Evolutionary conservation across 2,113 vertebrate species (phyloP), one percentile per base, ranked within the genome.

Genomic region (Riparia riparia): DNA sequence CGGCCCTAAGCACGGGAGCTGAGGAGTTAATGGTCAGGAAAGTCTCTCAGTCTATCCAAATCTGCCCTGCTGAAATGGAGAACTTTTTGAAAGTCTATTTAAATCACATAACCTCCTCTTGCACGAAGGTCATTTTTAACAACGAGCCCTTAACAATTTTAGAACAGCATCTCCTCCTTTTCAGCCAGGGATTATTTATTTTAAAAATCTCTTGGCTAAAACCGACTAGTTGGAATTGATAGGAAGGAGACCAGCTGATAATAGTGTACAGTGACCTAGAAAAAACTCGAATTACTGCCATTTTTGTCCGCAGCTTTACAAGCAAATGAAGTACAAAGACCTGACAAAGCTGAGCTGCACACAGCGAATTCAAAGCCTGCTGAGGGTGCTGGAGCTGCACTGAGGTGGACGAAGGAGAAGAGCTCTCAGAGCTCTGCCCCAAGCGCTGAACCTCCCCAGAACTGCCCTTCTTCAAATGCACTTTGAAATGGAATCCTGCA

Each of bases 71-170:
- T 66, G 45, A 80, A 92, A 60, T 9, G 24, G 25, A 47, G 22
- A 72, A 49, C 49, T 89, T 92, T 86, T 65, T 42, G 25, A 26
- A 47, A 82, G 45, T 42, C 91, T 91, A 22, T 88, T 94, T 80
- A 73, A 94, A 80, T 11, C 74, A 88, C 90, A 86, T 95, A 63
- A 93, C 94, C 96, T 95, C 34, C 63, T 80, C 66, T 19, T 32
- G 64, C 86, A 44, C 4, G 10, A 93, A 97, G 95, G 95, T 97
- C 94, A 74, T 77, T 77, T 83, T 89, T 92, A 97, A 94, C 92
- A 95, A 90, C 63, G 42, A 73, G 58, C 79, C 80, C 29, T 3
- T 3, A 83, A 54, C 68, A n/a, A 24, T 83, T 94, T 92, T 63
- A 92, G 86, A 77, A 58, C 17, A 83, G 51, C 56, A 82, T 44